Conservation (phyloP, 2,888 invertebrate species). For the Horisme vitalbata region DNA sequence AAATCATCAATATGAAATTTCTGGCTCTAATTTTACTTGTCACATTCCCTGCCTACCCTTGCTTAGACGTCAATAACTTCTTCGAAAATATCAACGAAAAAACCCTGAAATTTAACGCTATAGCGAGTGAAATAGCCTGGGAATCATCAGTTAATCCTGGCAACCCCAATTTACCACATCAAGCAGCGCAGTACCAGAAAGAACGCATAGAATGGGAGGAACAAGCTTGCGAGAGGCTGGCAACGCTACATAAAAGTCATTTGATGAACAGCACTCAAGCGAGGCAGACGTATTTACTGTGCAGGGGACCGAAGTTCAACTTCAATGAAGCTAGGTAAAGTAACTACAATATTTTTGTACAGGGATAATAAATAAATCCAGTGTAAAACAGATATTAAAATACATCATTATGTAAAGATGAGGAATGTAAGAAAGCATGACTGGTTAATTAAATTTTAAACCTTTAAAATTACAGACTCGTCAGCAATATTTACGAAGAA, state of each 20-base stretch:
- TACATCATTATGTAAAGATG: no score
- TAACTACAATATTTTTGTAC: neutral
- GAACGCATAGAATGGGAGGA: slow-evolving; percentile 59
- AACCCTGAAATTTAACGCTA: slow-evolving; percentile 51
- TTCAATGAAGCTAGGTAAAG: slow-evolving; percentile 79
- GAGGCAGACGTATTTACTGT: slow-evolving; percentile 83
- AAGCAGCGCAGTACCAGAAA: slow-evolving; percentile 51
- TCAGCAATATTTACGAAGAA: slow-evolving; percentile 71
- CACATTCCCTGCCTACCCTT: slow-evolving; percentile 18
- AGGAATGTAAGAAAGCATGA: no score
- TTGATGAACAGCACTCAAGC: slow-evolving; percentile 60
- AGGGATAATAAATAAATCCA: neutral
- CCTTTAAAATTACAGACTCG: slow-evolving; percentile 60
- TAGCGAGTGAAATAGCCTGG: slow-evolving; percentile 69
- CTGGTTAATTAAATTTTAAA: no score
- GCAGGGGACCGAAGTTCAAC: slow-evolving; percentile 84
- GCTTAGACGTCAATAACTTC: slow-evolving; percentile 41
- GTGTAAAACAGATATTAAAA: no score
- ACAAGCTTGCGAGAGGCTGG: slow-evolving; percentile 49
- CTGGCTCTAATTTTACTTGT: slow-evolving; percentile 8
- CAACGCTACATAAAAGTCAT: slow-evolving; percentile 41
- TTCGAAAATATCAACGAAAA: slow-evolving; percentile 61
- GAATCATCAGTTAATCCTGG: slow-evolving; percentile 54
- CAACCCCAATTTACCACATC: slow-evolving; percentile 44
- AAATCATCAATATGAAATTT: neutral